Conservation (phyloP, 2,113 vertebrate species). For the Hippocampus guttulatus region DNA sequence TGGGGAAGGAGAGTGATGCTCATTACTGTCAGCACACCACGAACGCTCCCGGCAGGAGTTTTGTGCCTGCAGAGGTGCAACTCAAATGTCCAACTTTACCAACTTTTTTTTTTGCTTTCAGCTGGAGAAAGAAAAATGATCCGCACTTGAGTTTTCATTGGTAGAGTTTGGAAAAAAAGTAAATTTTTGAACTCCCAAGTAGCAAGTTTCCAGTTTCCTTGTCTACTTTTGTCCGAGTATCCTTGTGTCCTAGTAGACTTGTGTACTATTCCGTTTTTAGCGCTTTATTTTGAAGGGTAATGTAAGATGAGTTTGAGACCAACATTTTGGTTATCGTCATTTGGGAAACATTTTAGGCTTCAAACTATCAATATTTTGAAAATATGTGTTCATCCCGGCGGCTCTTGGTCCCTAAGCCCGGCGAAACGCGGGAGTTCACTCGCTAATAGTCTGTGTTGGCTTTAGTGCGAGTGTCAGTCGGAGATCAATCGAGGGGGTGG, state of each 20-base stretch:
- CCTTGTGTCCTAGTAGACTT: no score
- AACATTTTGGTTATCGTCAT: not conserved
- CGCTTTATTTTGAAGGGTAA: no score
- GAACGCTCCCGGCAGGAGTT: slow-evolving; percentile 24
- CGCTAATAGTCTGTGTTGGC: not conserved
- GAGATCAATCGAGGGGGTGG: slow-evolving; percentile 33
- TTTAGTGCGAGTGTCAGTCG: slow-evolving; percentile 28
- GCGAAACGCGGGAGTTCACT: not conserved
- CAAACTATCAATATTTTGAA: no score
- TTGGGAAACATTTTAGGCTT: not conserved
- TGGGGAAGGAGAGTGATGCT: slow-evolving; percentile 10
- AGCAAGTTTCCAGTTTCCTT: not conserved
- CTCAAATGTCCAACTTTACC: slow-evolving; percentile 15
- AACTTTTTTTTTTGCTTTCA: slow-evolving; percentile 10
- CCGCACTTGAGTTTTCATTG: not conserved
- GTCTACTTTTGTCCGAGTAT: no score
- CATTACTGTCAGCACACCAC: slow-evolving; percentile 21
- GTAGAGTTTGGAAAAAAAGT: not conserved
- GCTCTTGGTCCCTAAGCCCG: not conserved
- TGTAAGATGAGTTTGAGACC: no score
- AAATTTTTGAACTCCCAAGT: not conserved
- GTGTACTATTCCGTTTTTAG: no score
- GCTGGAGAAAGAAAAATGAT: slow-evolving; percentile 14
- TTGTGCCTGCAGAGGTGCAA: slow-evolving; percentile 13
- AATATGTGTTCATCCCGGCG: not conserved